phyloP scores from a whole-genome alignment of 2,888 invertebrate species.

The Troides aeacus region DNA sequence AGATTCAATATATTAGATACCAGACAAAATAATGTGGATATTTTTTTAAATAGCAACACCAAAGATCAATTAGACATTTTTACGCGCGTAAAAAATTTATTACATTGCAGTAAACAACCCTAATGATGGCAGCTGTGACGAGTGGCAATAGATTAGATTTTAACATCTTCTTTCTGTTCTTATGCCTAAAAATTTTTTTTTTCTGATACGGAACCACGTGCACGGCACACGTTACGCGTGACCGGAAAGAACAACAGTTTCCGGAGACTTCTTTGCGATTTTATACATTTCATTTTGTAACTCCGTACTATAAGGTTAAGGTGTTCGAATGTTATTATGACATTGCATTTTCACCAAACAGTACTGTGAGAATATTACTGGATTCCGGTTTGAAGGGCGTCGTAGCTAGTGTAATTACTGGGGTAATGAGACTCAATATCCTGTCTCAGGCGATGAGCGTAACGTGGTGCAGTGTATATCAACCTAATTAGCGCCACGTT shows the following conservation, averaged over 20 bases:
- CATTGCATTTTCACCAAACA: no score
- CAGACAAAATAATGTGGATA: no score
- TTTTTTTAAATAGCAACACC: neutral
- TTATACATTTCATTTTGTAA: neutral
- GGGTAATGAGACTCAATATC: no score
- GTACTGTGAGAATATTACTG: no score
- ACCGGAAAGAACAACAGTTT: constrained; percentile 46
- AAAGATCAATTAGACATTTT: neutral
- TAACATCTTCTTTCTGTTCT: constrained; percentile 37
- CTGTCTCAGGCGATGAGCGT: no score
- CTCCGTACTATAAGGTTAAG: neutral
- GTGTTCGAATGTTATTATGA: no score
- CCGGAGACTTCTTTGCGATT: constrained; percentile 41
- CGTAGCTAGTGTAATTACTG: no score
- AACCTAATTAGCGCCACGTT: no score
- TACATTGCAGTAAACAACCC: constrained; percentile 1
- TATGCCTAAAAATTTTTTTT: constrained; percentile 39
- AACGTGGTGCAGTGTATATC: no score
- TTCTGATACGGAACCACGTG: constrained; percentile 64
- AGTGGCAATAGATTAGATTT: constrained; percentile 38
- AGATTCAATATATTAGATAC: no score
- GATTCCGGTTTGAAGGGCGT: no score
- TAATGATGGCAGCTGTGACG: constrained; percentile 37
- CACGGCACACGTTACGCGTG: constrained; percentile 59
- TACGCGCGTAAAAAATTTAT: neutral